Evolutionary conservation across 2,797 vertebrate genomes (phyloP).

Genomic region (Myotis vivesi): DNA sequence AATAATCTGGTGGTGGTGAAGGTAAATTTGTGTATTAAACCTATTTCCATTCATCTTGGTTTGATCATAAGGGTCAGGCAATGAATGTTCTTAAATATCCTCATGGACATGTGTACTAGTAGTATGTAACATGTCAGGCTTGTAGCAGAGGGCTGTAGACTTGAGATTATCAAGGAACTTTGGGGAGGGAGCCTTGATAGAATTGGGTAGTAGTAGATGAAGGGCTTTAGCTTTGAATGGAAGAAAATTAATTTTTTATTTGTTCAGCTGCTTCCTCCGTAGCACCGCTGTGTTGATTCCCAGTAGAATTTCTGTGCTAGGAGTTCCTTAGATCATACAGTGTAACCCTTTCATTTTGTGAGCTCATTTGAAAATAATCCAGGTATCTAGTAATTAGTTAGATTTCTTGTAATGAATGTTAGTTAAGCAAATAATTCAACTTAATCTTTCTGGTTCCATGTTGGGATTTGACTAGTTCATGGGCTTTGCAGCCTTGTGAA

Average conservation of each 20-base stretch:
- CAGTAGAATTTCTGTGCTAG: neutral
- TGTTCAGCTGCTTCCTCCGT: neutral
- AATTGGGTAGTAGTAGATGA: neutral
- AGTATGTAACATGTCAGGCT: neutral
- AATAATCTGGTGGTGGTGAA: neutral
- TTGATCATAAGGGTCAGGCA: neutral
- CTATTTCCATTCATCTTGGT: neutral
- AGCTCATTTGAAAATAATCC: neutral
- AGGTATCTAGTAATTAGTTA: neutral
- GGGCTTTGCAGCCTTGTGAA: constrained; percentile 76
- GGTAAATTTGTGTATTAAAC: neutral
- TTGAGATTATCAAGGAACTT: neutral
- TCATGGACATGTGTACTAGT: neutral
- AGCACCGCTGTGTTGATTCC: neutral
- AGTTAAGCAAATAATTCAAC: neutral
- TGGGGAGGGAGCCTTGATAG: neutral
- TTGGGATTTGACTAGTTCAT: neutral
- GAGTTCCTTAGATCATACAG: neutral
- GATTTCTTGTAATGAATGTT: neutral
- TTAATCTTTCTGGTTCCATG: neutral
- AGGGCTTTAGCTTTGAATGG: neutral
- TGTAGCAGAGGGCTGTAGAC: neutral
- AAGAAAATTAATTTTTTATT: neutral
- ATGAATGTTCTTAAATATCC: neutral
- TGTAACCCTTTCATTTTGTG: neutral